Evolutionary conservation across 2,797 vertebrate species (phyloP).

Genomic region (Graptemys geographica): DNA sequence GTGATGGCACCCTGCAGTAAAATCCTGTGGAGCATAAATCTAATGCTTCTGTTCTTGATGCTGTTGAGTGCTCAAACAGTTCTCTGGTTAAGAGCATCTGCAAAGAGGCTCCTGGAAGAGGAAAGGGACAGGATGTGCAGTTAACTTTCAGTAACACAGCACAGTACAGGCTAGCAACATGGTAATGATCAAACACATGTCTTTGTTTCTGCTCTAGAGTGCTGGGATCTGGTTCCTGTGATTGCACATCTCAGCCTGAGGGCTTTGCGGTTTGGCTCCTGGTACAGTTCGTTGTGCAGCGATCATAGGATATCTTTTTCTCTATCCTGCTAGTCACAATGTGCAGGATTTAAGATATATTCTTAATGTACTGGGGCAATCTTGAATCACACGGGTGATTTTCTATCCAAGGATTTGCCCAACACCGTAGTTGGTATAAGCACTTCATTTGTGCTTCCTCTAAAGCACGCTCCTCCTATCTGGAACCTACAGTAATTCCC

Average conservation of each 20-base stretch:
- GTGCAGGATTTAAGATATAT: background rate
- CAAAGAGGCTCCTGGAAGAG: background rate
- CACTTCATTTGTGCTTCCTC: rapidly evolving
- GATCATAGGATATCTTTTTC: background rate
- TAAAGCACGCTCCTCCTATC: background rate
- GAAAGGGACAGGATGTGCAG: background rate
- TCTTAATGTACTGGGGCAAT: background rate
- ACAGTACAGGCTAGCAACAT: no score
- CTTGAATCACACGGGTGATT: background rate
- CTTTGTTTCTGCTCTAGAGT: background rate
- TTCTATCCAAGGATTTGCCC: background rate
- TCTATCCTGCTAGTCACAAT: background rate
- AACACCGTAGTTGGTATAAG: rapidly evolving
- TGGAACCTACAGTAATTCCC: background rate
- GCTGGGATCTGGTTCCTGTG: background rate
- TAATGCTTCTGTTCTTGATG: background rate
- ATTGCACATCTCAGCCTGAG: background rate
- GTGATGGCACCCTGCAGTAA: background rate
- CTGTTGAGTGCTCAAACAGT: background rate
- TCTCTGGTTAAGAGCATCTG: background rate
- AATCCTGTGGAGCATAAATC: background rate
- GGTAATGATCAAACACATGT: background rate
- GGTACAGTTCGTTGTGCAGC: background rate
- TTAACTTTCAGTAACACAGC: rapidly evolving
- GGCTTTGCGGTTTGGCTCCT: background rate